Evolutionary conservation across 2,797 vertebrate species (phyloP).

Genomic region (Rhincodon typus): DNA sequence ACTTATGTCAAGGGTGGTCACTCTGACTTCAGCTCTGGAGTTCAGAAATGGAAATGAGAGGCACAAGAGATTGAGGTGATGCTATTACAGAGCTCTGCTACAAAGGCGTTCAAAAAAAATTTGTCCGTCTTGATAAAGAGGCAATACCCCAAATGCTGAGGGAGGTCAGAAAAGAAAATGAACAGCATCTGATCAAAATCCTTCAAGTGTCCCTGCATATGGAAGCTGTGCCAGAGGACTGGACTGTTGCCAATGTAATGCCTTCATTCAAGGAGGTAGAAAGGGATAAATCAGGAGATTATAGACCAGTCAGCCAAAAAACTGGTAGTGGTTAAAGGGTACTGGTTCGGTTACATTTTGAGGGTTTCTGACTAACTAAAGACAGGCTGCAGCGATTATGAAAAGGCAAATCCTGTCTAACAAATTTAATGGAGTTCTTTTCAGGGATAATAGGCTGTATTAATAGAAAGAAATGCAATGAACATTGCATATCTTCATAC

Average conservation of each 20-base stretch:
- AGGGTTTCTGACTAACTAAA: too few species aligned
- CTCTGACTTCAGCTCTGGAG: too few species aligned
- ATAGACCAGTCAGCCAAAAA: neutral
- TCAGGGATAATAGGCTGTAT: neutral
- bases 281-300: conserved; percentile 9
- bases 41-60: neutral
- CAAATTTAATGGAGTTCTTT: neutral
- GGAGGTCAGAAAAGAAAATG: neutral
- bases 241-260: neutral
- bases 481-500: neutral
- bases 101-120: neutral
- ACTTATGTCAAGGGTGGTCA: too few species aligned
- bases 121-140: neutral
- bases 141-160: neutral
- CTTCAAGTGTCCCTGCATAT: neutral
- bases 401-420: neutral
- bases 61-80: too few species aligned
- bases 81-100: neutral
- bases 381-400: neutral
- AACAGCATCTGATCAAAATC: neutral
- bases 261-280: neutral
- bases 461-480: neutral
- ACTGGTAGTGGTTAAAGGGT: neutral
- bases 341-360: too few species aligned
- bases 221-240: neutral